Percentiles rank a stretch among this genome's conserved stretches.
Evolutionary conservation across 2,888 invertebrate genomes (phyloP).

Genomic region (Myopa tessellatipennis): DNA sequence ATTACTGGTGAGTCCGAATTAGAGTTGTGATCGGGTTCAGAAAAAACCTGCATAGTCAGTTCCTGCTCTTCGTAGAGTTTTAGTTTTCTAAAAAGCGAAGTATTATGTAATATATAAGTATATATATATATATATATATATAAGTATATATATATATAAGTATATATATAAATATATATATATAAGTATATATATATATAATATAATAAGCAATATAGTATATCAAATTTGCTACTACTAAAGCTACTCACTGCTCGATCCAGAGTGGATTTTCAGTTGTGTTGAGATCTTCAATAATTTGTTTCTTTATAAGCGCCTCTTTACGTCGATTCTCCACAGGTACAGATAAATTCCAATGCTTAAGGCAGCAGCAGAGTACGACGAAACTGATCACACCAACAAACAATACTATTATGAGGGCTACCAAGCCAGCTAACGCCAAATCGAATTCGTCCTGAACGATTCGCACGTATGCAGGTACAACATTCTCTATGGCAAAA

Average conservation of each 20-base stretch:
- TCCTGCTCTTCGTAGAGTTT: constrained; percentile 93
- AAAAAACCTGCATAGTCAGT: constrained; percentile 92
- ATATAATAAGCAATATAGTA: no score
- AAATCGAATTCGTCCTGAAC: constrained; percentile 85
- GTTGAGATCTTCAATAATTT: constrained; percentile 85
- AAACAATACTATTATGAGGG: constrained; percentile 84
- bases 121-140: no score
- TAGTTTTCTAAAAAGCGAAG: constrained; percentile 74
- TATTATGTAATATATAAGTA: no score
- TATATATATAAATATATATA: no score
- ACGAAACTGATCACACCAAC: constrained; percentile 88
- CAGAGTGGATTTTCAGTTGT: constrained; percentile 93
- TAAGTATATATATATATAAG: no score
- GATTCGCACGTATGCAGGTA: constrained; percentile 75
- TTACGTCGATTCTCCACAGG: constrained; percentile 85
- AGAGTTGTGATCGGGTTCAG: constrained; percentile 75
- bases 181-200: no score
- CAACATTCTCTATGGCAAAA: constrained; percentile 80
- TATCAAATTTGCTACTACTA: background rate
- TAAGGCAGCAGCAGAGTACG: constrained; percentile 87
- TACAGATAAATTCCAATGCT: constrained; percentile 87
- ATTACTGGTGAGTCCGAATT: constrained; percentile 61
- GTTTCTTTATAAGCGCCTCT: constrained; percentile 84
- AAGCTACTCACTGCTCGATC: constrained; percentile 84
- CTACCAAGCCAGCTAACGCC: constrained; percentile 86